These are phyloP conservation scores for Loriculus beryllinus DNA, from an alignment of 2,797 vertebrate genomes.

Conservation along the genomic window DNA sequence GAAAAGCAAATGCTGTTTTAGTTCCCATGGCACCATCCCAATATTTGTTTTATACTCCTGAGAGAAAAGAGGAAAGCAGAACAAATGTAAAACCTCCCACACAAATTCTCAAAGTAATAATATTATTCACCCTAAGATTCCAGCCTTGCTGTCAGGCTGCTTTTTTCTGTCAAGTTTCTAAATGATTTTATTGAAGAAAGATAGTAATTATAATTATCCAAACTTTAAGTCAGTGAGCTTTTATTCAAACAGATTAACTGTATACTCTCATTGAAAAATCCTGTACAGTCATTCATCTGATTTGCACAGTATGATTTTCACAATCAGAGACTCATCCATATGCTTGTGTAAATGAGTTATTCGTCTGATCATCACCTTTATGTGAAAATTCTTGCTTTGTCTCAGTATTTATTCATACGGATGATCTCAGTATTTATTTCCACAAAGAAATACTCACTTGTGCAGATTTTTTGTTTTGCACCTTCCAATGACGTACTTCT, in stretches of 20 bases:
- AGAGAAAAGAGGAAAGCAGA: constrained; percentile 48
- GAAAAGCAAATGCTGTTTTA: constrained; percentile 18
- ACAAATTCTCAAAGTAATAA: constrained; percentile 44
- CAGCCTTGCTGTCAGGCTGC: not conserved
- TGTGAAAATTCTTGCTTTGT: not conserved
- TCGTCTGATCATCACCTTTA: not conserved
- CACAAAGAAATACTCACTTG: not conserved
- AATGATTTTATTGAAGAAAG: not conserved
- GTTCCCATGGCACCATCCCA: constrained; percentile 72
- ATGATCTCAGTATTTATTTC: not conserved
- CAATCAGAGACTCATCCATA: not conserved
- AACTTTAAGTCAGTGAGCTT: not conserved
- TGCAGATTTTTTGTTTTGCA: not conserved
- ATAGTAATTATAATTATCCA: not conserved
- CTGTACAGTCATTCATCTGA: not conserved
- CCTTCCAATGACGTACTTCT: not conserved
- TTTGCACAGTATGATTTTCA: not conserved
- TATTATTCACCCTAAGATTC: not conserved
- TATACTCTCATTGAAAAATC: not conserved
- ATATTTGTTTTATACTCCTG: constrained; percentile 42
- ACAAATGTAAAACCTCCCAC: constrained; percentile 47
- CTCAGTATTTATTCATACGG: not conserved
- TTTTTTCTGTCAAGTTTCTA: constrained; percentile 33
- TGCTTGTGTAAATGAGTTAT: not conserved
- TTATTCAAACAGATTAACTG: not conserved